phyloP scores from a whole-genome alignment of 2,797 vertebrate species.

The Mastacembelus armatus region DNA sequence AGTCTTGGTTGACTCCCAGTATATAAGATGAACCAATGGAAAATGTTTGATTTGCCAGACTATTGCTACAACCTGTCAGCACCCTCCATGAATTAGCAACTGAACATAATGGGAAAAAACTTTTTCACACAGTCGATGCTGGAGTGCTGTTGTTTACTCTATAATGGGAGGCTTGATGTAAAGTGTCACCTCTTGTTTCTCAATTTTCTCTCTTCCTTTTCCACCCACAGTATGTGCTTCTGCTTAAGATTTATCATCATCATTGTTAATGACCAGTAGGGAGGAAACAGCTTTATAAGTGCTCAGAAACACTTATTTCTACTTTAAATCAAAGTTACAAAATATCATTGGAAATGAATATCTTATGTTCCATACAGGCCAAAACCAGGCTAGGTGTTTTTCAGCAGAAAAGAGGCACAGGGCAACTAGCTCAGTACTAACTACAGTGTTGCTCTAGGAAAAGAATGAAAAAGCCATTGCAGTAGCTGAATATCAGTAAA shows the following conservation, averaged over 20 bases:
- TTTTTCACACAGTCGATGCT: slow-evolving; percentile 38
- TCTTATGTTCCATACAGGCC: neutral
- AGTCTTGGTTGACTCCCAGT: too few relatives aligned
- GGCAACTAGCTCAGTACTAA: slow-evolving; percentile 4
- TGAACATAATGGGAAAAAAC: slow-evolving; percentile 9
- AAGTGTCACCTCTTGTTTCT: slow-evolving; percentile 53
- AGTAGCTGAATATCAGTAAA: too few relatives aligned
- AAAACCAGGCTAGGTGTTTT: slow-evolving; percentile 5
- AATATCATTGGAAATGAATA: slow-evolving; percentile 14
- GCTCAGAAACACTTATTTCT: slow-evolving; percentile 40
- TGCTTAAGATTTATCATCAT: slow-evolving; percentile 37
- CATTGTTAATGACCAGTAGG: neutral
- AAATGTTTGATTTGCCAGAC: too few relatives aligned
- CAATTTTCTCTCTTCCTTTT: slow-evolving; percentile 55
- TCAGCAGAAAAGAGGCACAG: neutral
- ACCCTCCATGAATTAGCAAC: slow-evolving; percentile 25
- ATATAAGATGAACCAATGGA: too few relatives aligned
- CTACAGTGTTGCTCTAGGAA: too few relatives aligned
- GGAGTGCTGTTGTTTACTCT: slow-evolving; percentile 32
- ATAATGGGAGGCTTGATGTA: slow-evolving; percentile 51
- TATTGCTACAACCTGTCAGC: slow-evolving; percentile 17
- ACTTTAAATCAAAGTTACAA: slow-evolving; percentile 30
- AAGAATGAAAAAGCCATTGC: too few relatives aligned
- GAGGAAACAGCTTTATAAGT: neutral
- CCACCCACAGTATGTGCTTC: slow-evolving; percentile 47